Evolutionary conservation across 2,888 invertebrate genomes (phyloP).

Genomic region (Ormia ochracea): DNA sequence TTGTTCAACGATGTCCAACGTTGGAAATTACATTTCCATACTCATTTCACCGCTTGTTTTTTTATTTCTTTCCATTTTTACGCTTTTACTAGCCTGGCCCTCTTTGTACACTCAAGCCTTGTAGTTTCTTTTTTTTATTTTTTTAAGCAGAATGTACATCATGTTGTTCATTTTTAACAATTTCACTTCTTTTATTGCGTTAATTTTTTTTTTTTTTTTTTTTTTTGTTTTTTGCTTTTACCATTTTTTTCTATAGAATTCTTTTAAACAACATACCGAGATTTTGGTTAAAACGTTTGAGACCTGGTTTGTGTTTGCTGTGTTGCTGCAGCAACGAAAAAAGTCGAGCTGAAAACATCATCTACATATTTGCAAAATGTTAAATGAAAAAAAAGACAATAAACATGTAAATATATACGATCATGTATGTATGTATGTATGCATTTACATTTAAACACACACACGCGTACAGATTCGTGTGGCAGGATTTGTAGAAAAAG

Average conservation of each 20-base stretch:
- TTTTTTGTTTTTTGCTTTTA: constrained; percentile 7
- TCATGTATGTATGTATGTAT: too few species aligned
- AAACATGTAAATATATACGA: constrained; percentile 26
- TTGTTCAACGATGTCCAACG: constrained; percentile 61
- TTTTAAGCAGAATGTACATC: constrained; percentile 42
- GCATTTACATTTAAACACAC: not conserved
- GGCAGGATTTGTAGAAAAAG: constrained; percentile 30
- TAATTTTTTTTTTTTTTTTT: constrained; percentile 30
- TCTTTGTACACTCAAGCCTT: constrained; percentile 12
- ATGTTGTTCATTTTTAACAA: constrained; percentile 60
- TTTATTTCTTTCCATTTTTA: not conserved
- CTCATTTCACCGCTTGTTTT: constrained; percentile 57
- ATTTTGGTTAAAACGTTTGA: constrained; percentile 62
- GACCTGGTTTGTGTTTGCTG: constrained; percentile 57
- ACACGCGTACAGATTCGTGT: not conserved
- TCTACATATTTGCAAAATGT: not conserved
- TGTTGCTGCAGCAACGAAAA: constrained; percentile 1
- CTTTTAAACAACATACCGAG: constrained; percentile 61
- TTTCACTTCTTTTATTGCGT: constrained; percentile 58
- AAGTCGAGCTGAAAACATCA: not conserved
- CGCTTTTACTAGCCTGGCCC: constrained; percentile 14
- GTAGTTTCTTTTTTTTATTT: not conserved
- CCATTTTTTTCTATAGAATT: constrained; percentile 35
- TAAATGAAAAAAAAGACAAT: not conserved
- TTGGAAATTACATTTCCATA: constrained; percentile 65